Conservation (phyloP, 2,113 vertebrate species). For the Myanophis thanlyinensis region DNA sequence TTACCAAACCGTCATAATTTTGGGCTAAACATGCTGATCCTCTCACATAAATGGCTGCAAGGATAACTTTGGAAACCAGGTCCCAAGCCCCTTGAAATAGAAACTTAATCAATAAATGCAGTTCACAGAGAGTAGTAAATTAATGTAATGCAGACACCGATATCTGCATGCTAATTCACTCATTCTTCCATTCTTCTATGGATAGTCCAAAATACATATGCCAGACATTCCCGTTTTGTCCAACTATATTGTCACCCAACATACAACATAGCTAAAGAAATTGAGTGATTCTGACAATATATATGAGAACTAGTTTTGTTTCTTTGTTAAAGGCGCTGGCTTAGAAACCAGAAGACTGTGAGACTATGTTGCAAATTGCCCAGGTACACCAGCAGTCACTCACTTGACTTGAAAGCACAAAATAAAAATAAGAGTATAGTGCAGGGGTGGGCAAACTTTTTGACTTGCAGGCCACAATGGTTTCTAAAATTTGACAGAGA, state of each 20-base stretch:
- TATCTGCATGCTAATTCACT: background rate
- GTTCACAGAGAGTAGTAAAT: background rate
- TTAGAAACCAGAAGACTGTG: background rate
- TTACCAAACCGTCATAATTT: background rate
- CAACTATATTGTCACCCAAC: background rate
- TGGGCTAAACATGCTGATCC: background rate
- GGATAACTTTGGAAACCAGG: background rate
- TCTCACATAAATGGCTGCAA: background rate
- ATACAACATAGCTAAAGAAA: background rate
- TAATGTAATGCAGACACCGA: background rate
- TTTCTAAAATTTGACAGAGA: too few species aligned
- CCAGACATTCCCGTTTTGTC: background rate
- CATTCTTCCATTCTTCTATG: background rate
- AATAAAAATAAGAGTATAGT: constrained; percentile 33
- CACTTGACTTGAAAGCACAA: background rate
- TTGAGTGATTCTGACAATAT: background rate
- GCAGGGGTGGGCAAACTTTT: too few species aligned
- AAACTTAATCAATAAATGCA: background rate
- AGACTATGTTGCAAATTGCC: background rate
- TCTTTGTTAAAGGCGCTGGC: background rate
- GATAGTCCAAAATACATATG: background rate
- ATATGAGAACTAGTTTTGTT: background rate
- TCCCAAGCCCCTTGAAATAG: background rate
- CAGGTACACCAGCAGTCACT: background rate
- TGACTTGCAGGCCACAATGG: too few species aligned